Conservation (phyloP, 2,113 vertebrate genomes). For the Phoenicopterus ruber region DNA sequence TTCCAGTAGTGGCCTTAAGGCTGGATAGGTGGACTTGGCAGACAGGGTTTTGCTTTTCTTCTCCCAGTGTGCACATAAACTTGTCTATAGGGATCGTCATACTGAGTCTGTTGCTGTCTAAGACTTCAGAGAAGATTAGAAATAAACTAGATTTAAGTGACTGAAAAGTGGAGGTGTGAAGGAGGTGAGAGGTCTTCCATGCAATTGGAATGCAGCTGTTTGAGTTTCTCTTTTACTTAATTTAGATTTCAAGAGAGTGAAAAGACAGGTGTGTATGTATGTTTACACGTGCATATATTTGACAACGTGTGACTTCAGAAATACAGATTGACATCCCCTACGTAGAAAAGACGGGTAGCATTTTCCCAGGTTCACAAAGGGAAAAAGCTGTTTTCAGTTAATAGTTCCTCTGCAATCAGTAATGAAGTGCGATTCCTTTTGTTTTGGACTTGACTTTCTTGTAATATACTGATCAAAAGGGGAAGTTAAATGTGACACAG, state of each 20-base stretch:
- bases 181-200: background rate
- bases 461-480: background rate
- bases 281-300: background rate
- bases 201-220: background rate
- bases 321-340: background rate
- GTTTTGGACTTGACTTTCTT: background rate
- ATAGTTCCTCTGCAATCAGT: background rate
- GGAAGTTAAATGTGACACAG: background rate
- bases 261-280: background rate
- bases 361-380: background rate
- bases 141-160: background rate
- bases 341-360: background rate
- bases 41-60: background rate
- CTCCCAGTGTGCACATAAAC: background rate
- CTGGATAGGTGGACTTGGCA: background rate
- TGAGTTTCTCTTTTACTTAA: background rate
- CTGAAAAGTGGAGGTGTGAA: background rate
- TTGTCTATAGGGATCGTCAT: background rate
- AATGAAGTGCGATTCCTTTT: background rate
- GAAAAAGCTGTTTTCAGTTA: background rate
- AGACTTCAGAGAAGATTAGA: background rate
- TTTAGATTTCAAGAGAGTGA: background rate
- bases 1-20: background rate
- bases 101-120: background rate
- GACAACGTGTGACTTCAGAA: background rate